Base-by-base conservation (phyloP, 2,888 invertebrate species). In the Dicyrtomina minuta region DNA sequence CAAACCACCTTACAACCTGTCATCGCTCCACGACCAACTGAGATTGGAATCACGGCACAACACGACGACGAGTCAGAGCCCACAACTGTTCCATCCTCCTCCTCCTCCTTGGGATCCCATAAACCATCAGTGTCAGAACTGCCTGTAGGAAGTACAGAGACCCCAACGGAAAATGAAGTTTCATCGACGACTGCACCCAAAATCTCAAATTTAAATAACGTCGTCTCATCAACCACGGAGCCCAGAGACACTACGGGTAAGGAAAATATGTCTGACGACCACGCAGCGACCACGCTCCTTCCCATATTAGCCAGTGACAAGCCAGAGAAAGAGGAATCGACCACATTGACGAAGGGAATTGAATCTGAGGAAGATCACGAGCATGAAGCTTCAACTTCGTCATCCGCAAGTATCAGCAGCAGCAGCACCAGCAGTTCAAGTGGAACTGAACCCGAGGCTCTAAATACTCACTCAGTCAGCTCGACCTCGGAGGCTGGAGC, bases 301-400 rank as follows among this genome's bases (percentile, higher is more conserved):
- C 33, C 33, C 33, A 33, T 33, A 33, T 33, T 33, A 33, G 33
- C 33, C 8, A 8, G 8, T 33, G 33, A 33, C 33, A 33, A 33
- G 49, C 49, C 49, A 17, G 17, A 10, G 10, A 49, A 49, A 22
- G 49, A 49, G 33, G 39, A 15, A 53, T 10, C 55, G 13, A 41
- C 56, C n/a, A 46, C 49, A 1, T 15, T 26, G 8, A 8, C 33
- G 33, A 33, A 33, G 33, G 33, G 33, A 33, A 33, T 33, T 62
- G 44, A 15, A 27, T 22, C 51, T 13, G 20, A 39, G 24, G 46
- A 46, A 10, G 39, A 8, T 20, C 4, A 10, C 6, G 43, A 65
- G 24, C 46, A n/a, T 1, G 41, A 59, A 58, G 41, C 41, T n/a
- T 60, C 62, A 46, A 41, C 46, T 60, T 41, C 15, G 60, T 12